Evolutionary conservation across 2,888 invertebrate genomes (phyloP), one percentile per base, ranked within the genome.

Genomic region (Calliphora vomitoria): DNA sequence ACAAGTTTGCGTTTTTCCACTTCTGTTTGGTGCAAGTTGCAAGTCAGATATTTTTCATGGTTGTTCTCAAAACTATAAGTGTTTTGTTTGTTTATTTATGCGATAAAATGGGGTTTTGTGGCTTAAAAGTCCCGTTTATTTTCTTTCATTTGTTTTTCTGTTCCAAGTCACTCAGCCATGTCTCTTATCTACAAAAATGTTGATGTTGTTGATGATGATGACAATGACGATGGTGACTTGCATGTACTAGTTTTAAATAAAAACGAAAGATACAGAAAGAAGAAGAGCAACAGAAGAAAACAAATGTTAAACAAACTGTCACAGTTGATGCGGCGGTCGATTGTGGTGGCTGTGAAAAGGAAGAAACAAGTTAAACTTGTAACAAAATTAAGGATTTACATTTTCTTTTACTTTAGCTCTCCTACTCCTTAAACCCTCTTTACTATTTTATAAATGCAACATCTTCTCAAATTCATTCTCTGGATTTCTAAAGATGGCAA

Each of bases 31-130:
- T 68, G n/a, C 55, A 13, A 44, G 44, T 47, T 68, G 41, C 35
- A 71, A 62, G 31, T 47, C 62, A 64, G 58, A 79, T 79, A 50
- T 25, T 82, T 50, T 44, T 72, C 20, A 69, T 75, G 69, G 75
- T 41, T 47, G 31, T 60, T 69, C 53, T 53, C 62, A 71, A 75
- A 68, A 71, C 50, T 50, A 35, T 6, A 68, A 53, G 78, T 44
- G 55, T 82, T 62, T 83, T 80, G 83, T 72, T 81, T 87, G 81
- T 84, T 84, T 87, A 80, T 81, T 81, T 84, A 72, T 47, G 81
- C 68, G 78, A 81, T 87, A 87, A 81, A 82, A 82, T 87, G 81
- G 50, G 68, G 47, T 81, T 84, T 82, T 84, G 83, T 87, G 87
- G 80, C 81, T 81, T 87, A 68, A 81, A 82, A 81, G 76, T 82